These are phyloP conservation scores for Agapornis roseicollis DNA, from an alignment of 2,113 vertebrate species.

Conservation along the genomic window DNA sequence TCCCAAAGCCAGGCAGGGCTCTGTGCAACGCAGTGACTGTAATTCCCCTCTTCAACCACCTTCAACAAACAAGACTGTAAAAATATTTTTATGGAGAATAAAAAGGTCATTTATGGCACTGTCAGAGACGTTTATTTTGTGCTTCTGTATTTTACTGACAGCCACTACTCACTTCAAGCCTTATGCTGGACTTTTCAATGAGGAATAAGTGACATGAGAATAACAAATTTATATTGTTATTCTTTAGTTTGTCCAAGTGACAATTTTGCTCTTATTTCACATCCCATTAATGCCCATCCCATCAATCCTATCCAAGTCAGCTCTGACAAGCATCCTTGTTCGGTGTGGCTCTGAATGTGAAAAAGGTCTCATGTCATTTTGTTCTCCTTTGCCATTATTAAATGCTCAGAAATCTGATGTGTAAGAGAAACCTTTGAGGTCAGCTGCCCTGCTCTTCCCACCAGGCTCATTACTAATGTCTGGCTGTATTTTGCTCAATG, in stretches of 20 bases:
- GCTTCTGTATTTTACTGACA: background rate
- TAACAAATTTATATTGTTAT: background rate
- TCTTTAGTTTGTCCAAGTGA: background rate
- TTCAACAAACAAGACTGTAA: slow-evolving; percentile 1
- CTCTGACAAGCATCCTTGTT: background rate
- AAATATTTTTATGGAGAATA: background rate
- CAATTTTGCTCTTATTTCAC: background rate
- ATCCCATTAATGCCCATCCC: background rate
- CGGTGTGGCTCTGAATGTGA: background rate
- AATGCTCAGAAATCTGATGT: background rate
- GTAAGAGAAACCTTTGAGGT: background rate
- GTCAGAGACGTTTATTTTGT: background rate
- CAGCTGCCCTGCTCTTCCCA: background rate
- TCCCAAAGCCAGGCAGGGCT: background rate
- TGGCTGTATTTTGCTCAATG: background rate
- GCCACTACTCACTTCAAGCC: background rate
- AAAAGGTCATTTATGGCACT: background rate
- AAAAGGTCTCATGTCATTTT: background rate
- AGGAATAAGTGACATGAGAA: background rate
- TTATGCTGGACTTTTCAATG: background rate
- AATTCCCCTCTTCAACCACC: background rate
- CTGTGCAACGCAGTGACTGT: background rate
- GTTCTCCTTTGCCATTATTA: background rate
- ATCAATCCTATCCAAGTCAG: background rate
- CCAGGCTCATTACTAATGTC: background rate